These are phyloP conservation scores for Chaetophractus vellerosus DNA, from an alignment of 2,797 vertebrate species.

Conservation along the genomic window DNA sequence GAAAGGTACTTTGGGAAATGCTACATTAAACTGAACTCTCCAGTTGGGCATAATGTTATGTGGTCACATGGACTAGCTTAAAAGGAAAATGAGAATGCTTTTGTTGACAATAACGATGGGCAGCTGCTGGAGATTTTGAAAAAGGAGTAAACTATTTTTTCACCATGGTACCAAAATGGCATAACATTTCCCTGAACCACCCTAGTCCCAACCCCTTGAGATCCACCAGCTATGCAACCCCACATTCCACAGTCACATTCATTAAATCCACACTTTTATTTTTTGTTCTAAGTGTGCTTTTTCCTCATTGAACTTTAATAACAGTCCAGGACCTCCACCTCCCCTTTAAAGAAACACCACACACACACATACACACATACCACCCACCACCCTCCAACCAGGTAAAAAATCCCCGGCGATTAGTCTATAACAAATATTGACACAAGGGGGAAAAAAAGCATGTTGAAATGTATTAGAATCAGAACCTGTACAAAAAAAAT, in stretches of 20 bases:
- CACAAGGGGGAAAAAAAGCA: constrained; percentile 81
- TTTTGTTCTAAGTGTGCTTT: constrained; percentile 87
- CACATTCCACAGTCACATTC: constrained; percentile 75
- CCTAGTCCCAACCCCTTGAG: not conserved
- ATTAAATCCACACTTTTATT: constrained; percentile 87
- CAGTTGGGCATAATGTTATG: not conserved
- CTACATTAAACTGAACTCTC: not conserved
- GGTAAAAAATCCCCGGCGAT: constrained; percentile 83
- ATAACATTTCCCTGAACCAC: not conserved
- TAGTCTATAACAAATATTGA: constrained; percentile 87
- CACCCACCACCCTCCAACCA: constrained; percentile 63
- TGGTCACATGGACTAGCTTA: not conserved
- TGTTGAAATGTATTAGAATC: constrained; percentile 90
- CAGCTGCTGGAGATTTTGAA: not conserved
- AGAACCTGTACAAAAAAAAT: constrained; percentile 89
- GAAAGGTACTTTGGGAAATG: not conserved
- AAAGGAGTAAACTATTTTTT: not conserved
- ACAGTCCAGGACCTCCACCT: constrained; percentile 70
- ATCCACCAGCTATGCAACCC: not conserved
- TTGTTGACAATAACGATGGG: not conserved
- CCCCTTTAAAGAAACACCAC: constrained; percentile 75
- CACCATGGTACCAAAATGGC: not conserved
- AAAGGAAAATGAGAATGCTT: not conserved
- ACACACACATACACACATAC: not conserved
- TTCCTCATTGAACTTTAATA: constrained; percentile 81